Percentiles rank a stretch among this genome's conserved stretches.
Evolutionary conservation across 1,140 invertebrate genomes (phyloP).

Genomic region (Andrena cerasifolii): DNA sequence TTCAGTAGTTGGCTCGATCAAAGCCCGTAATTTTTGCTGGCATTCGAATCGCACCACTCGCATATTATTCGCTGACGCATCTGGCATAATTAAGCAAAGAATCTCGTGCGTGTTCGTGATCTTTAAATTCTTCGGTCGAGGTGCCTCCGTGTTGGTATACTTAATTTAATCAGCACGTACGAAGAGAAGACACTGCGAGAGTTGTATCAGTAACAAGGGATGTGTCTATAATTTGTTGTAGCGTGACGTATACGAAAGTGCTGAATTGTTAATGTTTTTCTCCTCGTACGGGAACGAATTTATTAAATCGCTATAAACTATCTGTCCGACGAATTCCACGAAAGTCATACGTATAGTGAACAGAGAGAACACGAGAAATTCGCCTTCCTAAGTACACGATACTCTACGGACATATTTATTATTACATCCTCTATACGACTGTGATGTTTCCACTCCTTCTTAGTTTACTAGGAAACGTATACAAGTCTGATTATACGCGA

Average conservation of each 20-base stretch:
- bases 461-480: slow-evolving; percentile 57
- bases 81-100: too few relatives aligned
- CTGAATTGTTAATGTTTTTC: slow-evolving; percentile 50
- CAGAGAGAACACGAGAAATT: slow-evolving; percentile 28
- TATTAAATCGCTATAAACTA: slow-evolving; percentile 41
- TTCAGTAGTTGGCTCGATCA: too few relatives aligned
- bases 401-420: slow-evolving; percentile 54
- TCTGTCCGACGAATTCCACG: slow-evolving; percentile 51
- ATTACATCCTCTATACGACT: slow-evolving; percentile 67
- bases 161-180: slow-evolving; percentile 18
- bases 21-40: too few relatives aligned
- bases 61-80: neutral
- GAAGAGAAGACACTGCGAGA: slow-evolving; percentile 27
- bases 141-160: slow-evolving; percentile 1
- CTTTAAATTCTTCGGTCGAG: neutral
- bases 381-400: slow-evolving; percentile 51
- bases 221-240: slow-evolving; percentile 46
- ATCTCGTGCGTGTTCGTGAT: neutral
- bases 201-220: slow-evolving; percentile 19
- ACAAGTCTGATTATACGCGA: slow-evolving; percentile 56
- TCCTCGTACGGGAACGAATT: slow-evolving; percentile 49
- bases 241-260: slow-evolving; percentile 19
- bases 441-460: slow-evolving; percentile 70
- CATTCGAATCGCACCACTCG: too few relatives aligned
- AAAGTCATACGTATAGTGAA: slow-evolving; percentile 53